Evolutionary conservation across 1,140 invertebrate genomes (phyloP).

Genomic region (Hestina assimilis): DNA sequence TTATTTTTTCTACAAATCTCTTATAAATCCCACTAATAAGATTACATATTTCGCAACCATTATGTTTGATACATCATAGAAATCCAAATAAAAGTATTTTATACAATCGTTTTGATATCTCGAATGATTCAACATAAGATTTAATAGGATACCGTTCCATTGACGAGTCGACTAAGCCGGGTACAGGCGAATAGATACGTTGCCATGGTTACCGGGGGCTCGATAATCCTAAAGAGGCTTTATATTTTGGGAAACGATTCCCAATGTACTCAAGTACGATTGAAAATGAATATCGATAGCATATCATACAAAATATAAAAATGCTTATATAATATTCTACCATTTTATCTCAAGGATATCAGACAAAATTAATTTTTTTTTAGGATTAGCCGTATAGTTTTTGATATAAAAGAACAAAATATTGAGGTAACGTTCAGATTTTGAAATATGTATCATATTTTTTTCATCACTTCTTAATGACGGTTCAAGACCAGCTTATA

Average conservation of each 20-base stretch:
- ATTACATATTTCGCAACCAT: conserved; percentile 16
- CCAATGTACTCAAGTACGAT: conserved; percentile 47
- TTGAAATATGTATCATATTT: no score
- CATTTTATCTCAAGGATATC: no score
- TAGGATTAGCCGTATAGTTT: no score
- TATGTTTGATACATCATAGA: background rate
- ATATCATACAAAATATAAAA: no score
- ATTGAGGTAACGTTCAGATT: no score
- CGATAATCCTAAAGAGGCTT: conserved; percentile 74
- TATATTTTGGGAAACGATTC: conserved; percentile 65
- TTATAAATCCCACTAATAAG: conserved; percentile 10
- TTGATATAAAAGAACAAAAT: no score
- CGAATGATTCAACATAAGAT: conserved; percentile 47
- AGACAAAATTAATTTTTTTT: no score
- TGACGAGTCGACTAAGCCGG: conserved; percentile 63
- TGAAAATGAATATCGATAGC: conserved; percentile 4
- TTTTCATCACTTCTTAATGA: no score
- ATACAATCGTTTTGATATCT: conserved; percentile 41
- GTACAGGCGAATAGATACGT: conserved; percentile 66
- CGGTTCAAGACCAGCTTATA: no score
- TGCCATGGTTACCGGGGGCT: conserved; percentile 58
- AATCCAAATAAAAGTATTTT: conserved; percentile 18
- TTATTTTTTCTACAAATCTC: background rate
- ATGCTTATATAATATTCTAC: no score
- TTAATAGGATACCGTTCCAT: conserved; percentile 66